A percentile compares a stretch with the other conserved stretches of the same genome.
These are phyloP conservation scores for Cardinalis cardinalis DNA, from an alignment of 2,113 vertebrate species.

Conservation along the genomic window DNA sequence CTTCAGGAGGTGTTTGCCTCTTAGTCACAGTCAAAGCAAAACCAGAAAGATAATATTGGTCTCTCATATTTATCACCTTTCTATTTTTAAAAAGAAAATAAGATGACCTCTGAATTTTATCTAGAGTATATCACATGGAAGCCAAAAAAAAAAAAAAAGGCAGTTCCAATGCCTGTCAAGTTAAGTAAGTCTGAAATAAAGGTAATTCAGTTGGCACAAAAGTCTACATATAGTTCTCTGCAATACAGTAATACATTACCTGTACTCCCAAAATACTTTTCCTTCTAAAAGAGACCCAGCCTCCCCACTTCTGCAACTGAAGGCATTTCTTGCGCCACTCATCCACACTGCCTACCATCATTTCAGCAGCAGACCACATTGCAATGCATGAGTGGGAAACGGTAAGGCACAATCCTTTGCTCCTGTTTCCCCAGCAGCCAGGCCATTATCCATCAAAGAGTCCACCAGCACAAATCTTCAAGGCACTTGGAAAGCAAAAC, in stretches of 20 bases:
- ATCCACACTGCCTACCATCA: not conserved
- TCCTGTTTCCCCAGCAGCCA: not conserved
- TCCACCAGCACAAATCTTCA: not conserved
- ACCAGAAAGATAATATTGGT: not conserved
- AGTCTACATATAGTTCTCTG: not conserved
- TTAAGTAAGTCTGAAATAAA: not conserved
- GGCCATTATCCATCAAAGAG: not conserved
- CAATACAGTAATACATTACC: not conserved
- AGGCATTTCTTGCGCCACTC: not conserved
- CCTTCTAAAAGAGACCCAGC: not conserved
- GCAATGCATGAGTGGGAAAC: rapidly evolving
- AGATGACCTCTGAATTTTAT: not conserved
- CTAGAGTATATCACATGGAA: not conserved
- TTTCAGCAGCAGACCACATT: not conserved
- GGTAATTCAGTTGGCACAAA: not conserved
- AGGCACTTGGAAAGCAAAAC: not conserved
- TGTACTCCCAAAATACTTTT: not conserved
- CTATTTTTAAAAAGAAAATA: not conserved
- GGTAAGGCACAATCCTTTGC: not conserved
- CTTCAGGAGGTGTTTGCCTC: not conserved
- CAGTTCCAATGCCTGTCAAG: not conserved
- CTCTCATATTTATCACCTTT: not conserved
- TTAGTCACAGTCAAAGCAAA: not conserved
- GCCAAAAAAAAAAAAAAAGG: not conserved
- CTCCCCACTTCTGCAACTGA: not conserved